Evolutionary conservation across 2,888 invertebrate species (phyloP).

Genomic region (Theodoxus fluviatilis): DNA sequence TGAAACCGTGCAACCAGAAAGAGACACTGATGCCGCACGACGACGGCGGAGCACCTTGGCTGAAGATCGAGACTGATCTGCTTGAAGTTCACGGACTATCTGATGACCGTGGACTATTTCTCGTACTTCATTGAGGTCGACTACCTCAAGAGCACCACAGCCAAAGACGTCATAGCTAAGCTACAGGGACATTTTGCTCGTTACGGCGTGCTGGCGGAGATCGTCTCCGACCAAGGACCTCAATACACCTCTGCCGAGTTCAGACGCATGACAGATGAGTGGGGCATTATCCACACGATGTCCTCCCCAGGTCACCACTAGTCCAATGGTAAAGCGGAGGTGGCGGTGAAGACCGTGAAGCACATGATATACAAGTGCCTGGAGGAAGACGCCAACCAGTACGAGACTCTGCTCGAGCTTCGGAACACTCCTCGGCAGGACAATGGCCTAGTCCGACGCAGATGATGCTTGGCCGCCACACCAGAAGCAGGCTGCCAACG

Average conservation of each 20-base stretch:
- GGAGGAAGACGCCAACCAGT: constrained; percentile 16
- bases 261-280: constrained; percentile 23
- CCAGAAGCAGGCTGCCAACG: constrained; percentile 24
- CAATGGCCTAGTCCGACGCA: constrained; percentile 29
- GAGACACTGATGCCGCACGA: constrained; percentile 11
- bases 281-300: constrained; percentile 31
- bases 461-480: constrained; percentile 30
- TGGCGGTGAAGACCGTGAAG: constrained; percentile 30
- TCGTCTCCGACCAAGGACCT: constrained; percentile 26
- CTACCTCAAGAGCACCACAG: constrained; percentile 1
- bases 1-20: background rate
- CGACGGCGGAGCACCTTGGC: constrained; percentile 24
- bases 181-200: background rate
- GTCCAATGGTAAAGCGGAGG: constrained; percentile 31
- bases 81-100: constrained; percentile 23
- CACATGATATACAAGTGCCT: constrained; percentile 26
- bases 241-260: constrained; percentile 29
- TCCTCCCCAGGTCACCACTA: constrained; percentile 32
- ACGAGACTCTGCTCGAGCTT: constrained; percentile 26
- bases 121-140: constrained; percentile 19
- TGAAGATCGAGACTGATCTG: constrained; percentile 22
- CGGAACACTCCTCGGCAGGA: constrained; percentile 31
- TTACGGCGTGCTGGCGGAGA: background rate
- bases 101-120: constrained; percentile 17
- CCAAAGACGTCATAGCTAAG: background rate